Evolutionary conservation across 2,113 vertebrate species (phyloP), one percentile per base, ranked within the genome.

Genomic region (Gorsachius goisagi): DNA sequence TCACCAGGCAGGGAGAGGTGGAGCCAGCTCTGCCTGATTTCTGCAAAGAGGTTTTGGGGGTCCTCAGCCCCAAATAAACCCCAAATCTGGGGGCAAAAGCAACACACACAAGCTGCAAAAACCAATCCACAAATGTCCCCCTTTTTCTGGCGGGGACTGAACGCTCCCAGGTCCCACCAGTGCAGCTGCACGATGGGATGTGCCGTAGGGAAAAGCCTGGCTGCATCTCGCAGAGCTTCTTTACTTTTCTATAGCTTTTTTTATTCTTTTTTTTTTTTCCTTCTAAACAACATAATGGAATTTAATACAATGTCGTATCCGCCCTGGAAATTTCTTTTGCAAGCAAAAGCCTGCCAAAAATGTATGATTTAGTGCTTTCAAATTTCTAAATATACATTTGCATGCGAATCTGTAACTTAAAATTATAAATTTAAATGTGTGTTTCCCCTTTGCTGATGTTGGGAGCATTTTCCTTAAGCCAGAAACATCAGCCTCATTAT

Each of bases 311-410:
- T 83, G 59, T 50, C 71, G 58, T 39, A 85, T 15, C 66, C n/a
- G 2, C 1, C 3, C 88, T 93, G 72, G 64, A 95, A 88, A 67
- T 76, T 60, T 77, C 67, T 94, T 80, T 56, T 74, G 72, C 52
- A 62, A 88, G 89, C 58, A 79, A 73, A 75, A 91, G 88, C n/a
- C 82, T 89, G 85, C 75, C 85, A 88, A 74, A 88, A 75, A 58
- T 52, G 59, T 41, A 66, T 52, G 75, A 80, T 93, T 94, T 90
- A 62, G 47, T 79, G 67, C 82, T 93, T 96, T 89, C 80, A 63
- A 32, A 59, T 81, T 67, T 75, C 81, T 91, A 92, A 95, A 91
- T 81, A 91, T 55, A 94, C 19, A n/a, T 89, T 91, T 78, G 69
- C 86, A 75, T 94, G 91, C 60, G 68, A 78, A 87, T 84, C 59